Percentiles rank a stretch among this genome's conserved stretches.
Conservation (phyloP, 2,888 invertebrate species). For the Strigamia transsilvanica region DNA sequence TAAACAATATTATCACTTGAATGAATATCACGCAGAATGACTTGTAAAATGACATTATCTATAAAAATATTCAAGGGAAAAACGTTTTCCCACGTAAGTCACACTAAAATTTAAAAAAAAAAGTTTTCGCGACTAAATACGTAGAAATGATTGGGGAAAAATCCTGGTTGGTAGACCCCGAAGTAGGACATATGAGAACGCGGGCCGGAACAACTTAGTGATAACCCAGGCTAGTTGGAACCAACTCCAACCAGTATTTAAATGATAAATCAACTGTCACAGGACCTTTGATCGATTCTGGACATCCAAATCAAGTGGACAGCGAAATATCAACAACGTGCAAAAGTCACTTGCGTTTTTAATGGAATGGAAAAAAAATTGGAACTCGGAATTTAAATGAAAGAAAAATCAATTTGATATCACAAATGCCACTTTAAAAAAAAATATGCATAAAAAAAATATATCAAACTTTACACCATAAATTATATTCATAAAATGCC, state of each 20-base stretch:
- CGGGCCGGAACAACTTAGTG: constrained; percentile 32
- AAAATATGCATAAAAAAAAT: neutral
- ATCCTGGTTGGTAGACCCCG: constrained; percentile 38
- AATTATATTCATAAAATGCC: neutral
- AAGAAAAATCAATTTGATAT: neutral
- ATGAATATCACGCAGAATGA: constrained; percentile 9
- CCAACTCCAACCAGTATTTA: constrained; percentile 16
- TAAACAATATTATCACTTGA: constrained; percentile 22
- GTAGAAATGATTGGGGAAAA: neutral
- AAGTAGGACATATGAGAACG: constrained; percentile 7
- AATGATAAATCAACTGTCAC: constrained; percentile 17
- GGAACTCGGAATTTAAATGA: neutral
- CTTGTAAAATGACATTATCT: neutral
- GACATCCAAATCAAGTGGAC: neutral
- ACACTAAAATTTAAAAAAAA: neutral
- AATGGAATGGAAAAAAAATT: neutral
- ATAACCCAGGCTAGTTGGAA: constrained; percentile 23
- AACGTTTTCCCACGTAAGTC: neutral
- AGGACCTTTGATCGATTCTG: neutral
- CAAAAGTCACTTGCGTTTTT: neutral
- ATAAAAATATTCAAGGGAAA: neutral
- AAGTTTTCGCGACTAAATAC: neutral
- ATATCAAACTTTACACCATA: neutral
- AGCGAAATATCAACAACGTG: neutral
- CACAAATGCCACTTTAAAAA: neutral